phyloP scores from a whole-genome alignment of 2,888 invertebrate species.

The Acleris sparsana region DNA sequence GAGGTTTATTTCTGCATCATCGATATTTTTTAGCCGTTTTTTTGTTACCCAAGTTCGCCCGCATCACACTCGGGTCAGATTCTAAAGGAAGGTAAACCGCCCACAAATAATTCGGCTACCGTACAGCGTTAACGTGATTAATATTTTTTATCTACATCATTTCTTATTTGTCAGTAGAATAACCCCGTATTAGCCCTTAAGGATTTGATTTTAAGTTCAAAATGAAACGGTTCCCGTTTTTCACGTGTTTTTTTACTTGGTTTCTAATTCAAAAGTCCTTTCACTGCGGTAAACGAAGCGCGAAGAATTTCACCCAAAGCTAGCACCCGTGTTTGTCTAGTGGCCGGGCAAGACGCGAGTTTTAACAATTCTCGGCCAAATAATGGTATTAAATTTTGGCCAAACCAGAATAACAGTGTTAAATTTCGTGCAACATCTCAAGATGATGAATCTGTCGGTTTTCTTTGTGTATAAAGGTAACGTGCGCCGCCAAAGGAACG shows the following conservation, averaged over 20 bases:
- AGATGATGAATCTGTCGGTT: slow-evolving; percentile 75
- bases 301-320: slow-evolving; percentile 68
- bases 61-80: slow-evolving; percentile 42
- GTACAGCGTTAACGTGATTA: slow-evolving; percentile 72
- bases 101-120: slow-evolving; percentile 72
- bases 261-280: slow-evolving; percentile 58
- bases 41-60: slow-evolving; percentile 12
- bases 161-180: slow-evolving; percentile 27
- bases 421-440: slow-evolving; percentile 73
- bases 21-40: slow-evolving; percentile 11
- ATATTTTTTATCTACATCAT: slow-evolving; percentile 54
- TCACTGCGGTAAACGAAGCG: slow-evolving; percentile 71
- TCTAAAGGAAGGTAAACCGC: slow-evolving; percentile 58
- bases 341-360: slow-evolving; percentile 68
- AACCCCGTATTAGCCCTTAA: slow-evolving; percentile 38
- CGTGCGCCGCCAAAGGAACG: slow-evolving; percentile 35
- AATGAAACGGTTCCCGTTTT: slow-evolving; percentile 37
- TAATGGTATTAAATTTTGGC: slow-evolving; percentile 72
- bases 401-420: slow-evolving; percentile 74
- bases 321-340: slow-evolving; percentile 67
- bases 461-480: slow-evolving; percentile 52
- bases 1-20: background rate
- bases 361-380: slow-evolving; percentile 59
- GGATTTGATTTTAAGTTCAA: slow-evolving; percentile 41
- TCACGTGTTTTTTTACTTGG: slow-evolving; percentile 40